phyloP scores from a whole-genome alignment of 2,888 invertebrate species.

The Cryptosula pallasiana region DNA sequence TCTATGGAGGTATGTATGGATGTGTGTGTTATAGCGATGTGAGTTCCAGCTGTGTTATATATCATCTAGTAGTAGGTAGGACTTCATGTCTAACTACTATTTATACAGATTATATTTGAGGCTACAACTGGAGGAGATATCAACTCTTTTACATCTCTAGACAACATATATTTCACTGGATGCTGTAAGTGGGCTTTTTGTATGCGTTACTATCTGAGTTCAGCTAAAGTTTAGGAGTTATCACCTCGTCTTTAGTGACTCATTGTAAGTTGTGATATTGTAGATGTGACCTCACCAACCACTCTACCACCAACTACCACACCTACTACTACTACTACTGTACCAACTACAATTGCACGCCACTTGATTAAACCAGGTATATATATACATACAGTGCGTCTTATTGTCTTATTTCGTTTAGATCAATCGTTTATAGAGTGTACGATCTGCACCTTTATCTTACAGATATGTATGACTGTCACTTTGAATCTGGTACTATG shows the following conservation, averaged over 20 bases:
- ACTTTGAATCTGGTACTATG: not conserved
- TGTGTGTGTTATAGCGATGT: no score
- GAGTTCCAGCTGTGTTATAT: no score
- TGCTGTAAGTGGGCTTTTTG: not conserved
- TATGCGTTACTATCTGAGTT: no score
- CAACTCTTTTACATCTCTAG: not conserved
- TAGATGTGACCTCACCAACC: not conserved
- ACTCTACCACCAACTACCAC: not conserved
- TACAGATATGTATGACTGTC: conserved; percentile 19
- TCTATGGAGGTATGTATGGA: not conserved
- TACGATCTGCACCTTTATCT: no score
- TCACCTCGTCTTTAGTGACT: no score
- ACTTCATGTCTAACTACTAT: no score
- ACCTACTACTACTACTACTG: not conserved
- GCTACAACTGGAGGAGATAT: not conserved
- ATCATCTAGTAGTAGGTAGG: no score
- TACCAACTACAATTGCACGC: not conserved
- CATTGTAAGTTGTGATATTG: no score
- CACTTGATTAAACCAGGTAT: not conserved
- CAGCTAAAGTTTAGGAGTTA: no score
- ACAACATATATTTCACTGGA: not conserved
- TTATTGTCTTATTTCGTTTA: no score
- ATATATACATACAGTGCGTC: no score
- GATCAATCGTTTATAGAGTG: no score
- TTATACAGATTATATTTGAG: not conserved